Base-by-base conservation (phyloP, 2,888 invertebrate genomes). In the Drosophila ezoana region DNA sequence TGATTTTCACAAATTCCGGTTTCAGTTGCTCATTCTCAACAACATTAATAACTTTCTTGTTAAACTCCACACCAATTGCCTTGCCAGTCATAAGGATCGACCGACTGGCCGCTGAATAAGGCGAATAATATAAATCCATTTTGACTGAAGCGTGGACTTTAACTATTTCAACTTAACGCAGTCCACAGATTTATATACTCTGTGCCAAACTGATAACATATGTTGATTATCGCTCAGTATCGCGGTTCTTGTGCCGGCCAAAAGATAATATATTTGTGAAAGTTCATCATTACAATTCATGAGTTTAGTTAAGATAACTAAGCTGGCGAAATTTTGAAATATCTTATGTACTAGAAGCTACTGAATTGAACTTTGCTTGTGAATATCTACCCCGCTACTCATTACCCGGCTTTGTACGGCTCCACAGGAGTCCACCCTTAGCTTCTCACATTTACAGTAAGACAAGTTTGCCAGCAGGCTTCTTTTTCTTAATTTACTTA, bases 1-100 rank as follows among this genome's bases (percentile, higher is more conserved):
- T 96, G 18, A 96, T 91, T 93, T 95, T 95, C 28, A 95, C 3
- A 85, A 93, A 96, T 84, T 95, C 95, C 0, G 95, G 95, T 23
- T 93, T 94, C 41, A 94, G 78, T 16, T 95, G 95, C 77, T 95
- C 95, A 0, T 94, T 94, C 54, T 92, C 92, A 92, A 93, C 92
- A 20, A 95, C 84, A 87, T 95, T 92, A 3, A 93, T 81, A 0
- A 90, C 28, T 85, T 94, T 95, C 47, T 94, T 90, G 85, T 95
- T 95, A 45, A 95, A 87, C 1, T 94, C 93, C 32, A 95, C 91
- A 1, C 94, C 95, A 13, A 95, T 69, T 44, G 94, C 94, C 74
- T 94, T 94, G 13, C 95, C 95, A 0, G 94, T 92, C 79, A 95
- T 92, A 37, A 94, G 91, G 4, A 95, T 94, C 0, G 94, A 90